phyloP scores from a whole-genome alignment of 92 coral and sea anemone genomes.

The Heteractis magnifica region DNA sequence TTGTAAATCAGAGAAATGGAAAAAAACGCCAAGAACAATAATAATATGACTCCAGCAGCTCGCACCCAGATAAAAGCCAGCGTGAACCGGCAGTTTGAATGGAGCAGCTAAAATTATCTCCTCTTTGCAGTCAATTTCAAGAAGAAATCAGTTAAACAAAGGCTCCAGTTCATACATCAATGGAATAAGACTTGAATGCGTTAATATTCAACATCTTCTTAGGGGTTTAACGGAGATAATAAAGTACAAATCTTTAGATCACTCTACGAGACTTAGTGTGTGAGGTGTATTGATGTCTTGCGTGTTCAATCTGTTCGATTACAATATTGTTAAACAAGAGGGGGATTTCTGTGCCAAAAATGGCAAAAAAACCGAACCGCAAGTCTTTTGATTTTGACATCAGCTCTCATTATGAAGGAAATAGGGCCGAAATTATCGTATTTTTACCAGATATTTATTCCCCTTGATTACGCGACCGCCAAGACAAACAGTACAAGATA shows the following conservation, averaged over 20 bases:
- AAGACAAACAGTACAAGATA: slow-evolving; percentile 1
- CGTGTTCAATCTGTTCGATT: not conserved
- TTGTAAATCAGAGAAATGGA: slow-evolving; percentile 20
- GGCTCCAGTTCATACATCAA: slow-evolving; percentile 17
- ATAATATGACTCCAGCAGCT: slow-evolving; percentile 15
- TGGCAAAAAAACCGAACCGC: not conserved
- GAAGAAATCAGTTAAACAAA: slow-evolving; percentile 28
- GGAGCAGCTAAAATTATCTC: slow-evolving; percentile 19
- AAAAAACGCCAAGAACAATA: slow-evolving; percentile 8
- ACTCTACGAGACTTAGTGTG: not conserved
- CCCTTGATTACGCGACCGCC: not conserved
- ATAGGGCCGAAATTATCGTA: not conserved
- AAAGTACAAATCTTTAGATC: slow-evolving; percentile 20
- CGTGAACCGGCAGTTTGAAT: slow-evolving; percentile 29
- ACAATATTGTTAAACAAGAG: not conserved
- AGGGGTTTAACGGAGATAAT: slow-evolving; percentile 18
- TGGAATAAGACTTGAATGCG: slow-evolving; percentile 17
- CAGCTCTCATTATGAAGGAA: not conserved
- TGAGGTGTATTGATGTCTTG: not conserved
- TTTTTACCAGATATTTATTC: not conserved
- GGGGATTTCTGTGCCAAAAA: not conserved
- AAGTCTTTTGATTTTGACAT: too few relatives aligned
- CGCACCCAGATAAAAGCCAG: slow-evolving; percentile 15
- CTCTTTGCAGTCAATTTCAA: slow-evolving; percentile 25
- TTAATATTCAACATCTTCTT: slow-evolving; percentile 28